Conservation (phyloP, 2,113 vertebrate genomes). For the Tychaedon coryphoeus region DNA sequence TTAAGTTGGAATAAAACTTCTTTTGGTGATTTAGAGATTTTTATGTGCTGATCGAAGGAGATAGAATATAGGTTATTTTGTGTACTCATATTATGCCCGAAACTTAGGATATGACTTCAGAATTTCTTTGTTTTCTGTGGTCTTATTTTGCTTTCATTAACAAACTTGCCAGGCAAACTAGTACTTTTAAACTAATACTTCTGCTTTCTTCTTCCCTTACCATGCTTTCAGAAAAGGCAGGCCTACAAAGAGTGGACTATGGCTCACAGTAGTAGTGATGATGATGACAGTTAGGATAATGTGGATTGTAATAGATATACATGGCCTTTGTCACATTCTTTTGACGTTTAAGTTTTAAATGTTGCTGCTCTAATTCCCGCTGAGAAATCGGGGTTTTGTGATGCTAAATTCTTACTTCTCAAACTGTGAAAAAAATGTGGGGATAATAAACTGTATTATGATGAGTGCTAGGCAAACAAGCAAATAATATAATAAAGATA, state of each 20-base stretch:
- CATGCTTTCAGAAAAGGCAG: conserved; percentile 89
- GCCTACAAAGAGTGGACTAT: conserved; percentile 80
- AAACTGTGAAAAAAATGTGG: conserved; percentile 23
- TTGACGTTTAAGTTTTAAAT: conserved; percentile 35
- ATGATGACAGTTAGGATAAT: conserved; percentile 75
- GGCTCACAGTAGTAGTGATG: conserved; percentile 80
- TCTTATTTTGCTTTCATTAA: conserved; percentile 31
- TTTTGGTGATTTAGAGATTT: not conserved
- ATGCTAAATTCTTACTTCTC: conserved; percentile 37
- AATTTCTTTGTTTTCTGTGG: conserved; percentile 9
- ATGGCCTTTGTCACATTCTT: conserved; percentile 33
- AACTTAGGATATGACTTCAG: conserved; percentile 19
- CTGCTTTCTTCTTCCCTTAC: conserved; percentile 80
- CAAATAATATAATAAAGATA: conserved; percentile 16
- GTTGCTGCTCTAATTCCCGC: not conserved
- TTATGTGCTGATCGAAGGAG: not conserved
- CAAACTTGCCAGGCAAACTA: conserved; percentile 48
- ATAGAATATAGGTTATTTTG: not conserved
- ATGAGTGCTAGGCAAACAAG: conserved; percentile 15
- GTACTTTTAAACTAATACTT: conserved; percentile 72
- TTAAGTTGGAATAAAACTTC: not conserved
- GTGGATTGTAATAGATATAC: conserved; percentile 57
- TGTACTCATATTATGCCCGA: not conserved
- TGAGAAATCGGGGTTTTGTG: not conserved
- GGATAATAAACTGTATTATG: conserved; percentile 25